Conservation (phyloP, 1,140 invertebrate genomes). For the Brachionus angularis region DNA sequence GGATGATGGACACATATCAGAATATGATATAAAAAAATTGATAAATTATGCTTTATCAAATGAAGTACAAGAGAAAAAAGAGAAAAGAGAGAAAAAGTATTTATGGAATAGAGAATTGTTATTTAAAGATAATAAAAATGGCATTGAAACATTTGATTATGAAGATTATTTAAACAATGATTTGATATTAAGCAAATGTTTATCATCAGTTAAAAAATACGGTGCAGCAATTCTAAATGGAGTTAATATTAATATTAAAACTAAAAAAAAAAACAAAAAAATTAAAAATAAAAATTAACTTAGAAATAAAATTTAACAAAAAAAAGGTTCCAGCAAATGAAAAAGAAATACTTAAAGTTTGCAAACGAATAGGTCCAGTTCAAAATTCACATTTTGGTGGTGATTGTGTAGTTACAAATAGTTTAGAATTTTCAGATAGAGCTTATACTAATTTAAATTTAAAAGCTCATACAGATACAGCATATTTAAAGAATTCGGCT, state of each 20-base stretch:
- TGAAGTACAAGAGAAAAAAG: constrained; percentile 1
- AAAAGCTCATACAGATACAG: constrained; percentile 66
- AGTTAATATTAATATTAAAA: too few species aligned
- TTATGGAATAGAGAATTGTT: constrained; percentile 47
- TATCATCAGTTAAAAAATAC: not conserved
- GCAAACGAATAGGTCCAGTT: constrained; percentile 61
- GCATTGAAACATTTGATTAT: constrained; percentile 45
- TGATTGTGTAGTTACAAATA: constrained; percentile 62
- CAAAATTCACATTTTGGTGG: constrained; percentile 64
- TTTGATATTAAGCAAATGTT: not conserved
- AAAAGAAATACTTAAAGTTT: constrained; percentile 60
- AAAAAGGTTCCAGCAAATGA: constrained; percentile 48
- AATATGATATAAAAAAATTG: constrained; percentile 49
- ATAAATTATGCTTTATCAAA: constrained; percentile 46
- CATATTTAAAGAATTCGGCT: constrained; percentile 69
- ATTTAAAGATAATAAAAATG: not conserved
- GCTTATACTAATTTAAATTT: constrained; percentile 63
- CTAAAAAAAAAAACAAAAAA: too few species aligned
- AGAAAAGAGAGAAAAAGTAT: too few species aligned
- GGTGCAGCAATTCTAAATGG: constrained; percentile 44
- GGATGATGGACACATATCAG: constrained; percentile 50
- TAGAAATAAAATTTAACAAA: too few species aligned
- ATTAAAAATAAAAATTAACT: too few species aligned
- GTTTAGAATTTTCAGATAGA: constrained; percentile 64
- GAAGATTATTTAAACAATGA: constrained; percentile 47